These are phyloP conservation scores for Nemotelus nigrinus DNA, from an alignment of 2,888 invertebrate species.

Conservation along the genomic window DNA sequence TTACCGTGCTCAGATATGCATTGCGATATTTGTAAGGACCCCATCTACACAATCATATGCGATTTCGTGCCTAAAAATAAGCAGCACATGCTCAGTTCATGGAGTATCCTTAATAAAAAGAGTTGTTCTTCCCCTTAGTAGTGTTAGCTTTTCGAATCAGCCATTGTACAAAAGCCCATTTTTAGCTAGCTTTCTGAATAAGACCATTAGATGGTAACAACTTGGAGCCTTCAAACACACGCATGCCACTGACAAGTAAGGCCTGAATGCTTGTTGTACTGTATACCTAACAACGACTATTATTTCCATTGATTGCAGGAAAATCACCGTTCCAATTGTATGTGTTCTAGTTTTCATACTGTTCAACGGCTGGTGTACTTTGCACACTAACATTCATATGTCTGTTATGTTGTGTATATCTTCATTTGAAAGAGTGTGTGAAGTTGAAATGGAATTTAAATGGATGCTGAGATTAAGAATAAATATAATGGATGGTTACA, in stretches of 20 bases:
- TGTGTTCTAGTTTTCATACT: conserved; percentile 24
- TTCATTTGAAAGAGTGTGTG: no score
- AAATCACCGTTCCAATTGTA: neutral
- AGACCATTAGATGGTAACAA: conserved; percentile 18
- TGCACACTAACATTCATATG: neutral
- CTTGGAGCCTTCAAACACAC: conserved; percentile 40
- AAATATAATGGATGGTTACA: no score
- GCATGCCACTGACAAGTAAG: conserved; percentile 20
- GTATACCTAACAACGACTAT: conserved; percentile 8
- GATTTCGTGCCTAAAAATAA: conserved; percentile 3
- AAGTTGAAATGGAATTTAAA: neutral
- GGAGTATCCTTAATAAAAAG: neutral
- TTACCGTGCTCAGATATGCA: neutral
- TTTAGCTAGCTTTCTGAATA: conserved; percentile 12
- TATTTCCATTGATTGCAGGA: conserved; percentile 34
- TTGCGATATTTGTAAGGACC: neutral
- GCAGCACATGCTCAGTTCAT: conserved; percentile 37
- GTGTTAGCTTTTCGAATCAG: conserved; percentile 18
- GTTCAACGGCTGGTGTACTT: neutral
- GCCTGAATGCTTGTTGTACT: conserved; percentile 9
- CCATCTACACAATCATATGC: neutral
- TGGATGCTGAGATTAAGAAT: no score
- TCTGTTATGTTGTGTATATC: no score
- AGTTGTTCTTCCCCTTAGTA: neutral
- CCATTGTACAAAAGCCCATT: conserved; percentile 23